Evolutionary conservation across 1,140 invertebrate genomes (phyloP), one percentile per base, ranked within the genome.

Genomic region (Pachypsylla venusta): DNA sequence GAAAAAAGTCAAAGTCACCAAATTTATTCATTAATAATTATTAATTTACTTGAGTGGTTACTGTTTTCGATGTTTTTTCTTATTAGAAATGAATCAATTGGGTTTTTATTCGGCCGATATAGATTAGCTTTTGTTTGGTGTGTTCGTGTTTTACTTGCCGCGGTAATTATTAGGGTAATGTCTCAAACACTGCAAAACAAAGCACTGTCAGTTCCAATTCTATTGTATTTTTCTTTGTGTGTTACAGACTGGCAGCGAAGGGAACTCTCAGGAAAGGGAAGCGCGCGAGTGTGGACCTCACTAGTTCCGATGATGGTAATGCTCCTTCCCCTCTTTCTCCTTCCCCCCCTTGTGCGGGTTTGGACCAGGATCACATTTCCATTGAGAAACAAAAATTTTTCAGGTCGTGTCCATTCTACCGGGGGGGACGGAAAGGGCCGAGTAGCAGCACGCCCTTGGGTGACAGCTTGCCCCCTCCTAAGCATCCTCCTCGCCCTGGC

Each of bases 301-400:
- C 72, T 68, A 74, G 75, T 68, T 73, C 75, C 53, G 69, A 70
- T 74, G 76, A 77, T 74, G 76, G 76, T 77, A 77, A 77, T 78
- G 74, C 68, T 65, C 70, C 73, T 71, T 70, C 69, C 68, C 69
- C 70, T 68, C 67, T 68, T 68, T 70, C 71, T 69, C 67, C 70
- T 67, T 69, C 66, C 66, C 60, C 65, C 64, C 60, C 60, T 58
- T 60, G 42, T 65, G 63, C 67, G 69, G 64, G 67, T 63, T 74
- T 76, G 65, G 76, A 79, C 66, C 76, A 80, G 67, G 77, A 75
- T 68, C 78, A 79, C 66, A 85, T 89, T 76, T 87, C 85, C 53
- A 86, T 85, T 74, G 84, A 87, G 72, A 88, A 87, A 74, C 84
- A 86, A 74, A 87, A 87, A 71, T 87, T 87, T 75, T 89, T 87